phyloP scores from a whole-genome alignment of 1,140 invertebrate species.

The Pentalonia nigronervosa region DNA sequence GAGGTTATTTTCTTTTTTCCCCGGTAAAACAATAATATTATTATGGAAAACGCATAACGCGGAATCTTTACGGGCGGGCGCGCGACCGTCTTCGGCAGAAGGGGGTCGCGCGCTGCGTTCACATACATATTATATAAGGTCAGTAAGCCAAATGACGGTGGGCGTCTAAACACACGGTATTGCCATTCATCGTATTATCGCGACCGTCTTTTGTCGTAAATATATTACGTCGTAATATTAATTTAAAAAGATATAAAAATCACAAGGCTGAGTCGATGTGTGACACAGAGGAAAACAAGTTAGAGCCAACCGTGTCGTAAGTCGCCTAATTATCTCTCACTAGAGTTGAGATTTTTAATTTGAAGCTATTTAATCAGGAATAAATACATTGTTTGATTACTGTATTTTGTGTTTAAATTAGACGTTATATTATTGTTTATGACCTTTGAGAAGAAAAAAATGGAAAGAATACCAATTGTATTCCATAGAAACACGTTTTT shows the following conservation, averaged over 20 bases:
- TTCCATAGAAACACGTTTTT: neutral
- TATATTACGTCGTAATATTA: neutral
- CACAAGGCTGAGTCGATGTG: neutral
- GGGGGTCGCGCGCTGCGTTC: neutral
- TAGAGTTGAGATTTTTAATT: neutral
- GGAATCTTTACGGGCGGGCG: neutral
- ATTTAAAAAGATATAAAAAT: neutral
- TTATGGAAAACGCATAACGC: neutral
- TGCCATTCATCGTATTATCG: neutral
- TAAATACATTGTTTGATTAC: neutral
- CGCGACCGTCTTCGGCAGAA: neutral
- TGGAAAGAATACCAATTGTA: neutral
- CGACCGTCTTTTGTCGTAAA: neutral
- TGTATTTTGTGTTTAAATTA: neutral
- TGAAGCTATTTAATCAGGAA: neutral
- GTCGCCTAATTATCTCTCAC: neutral
- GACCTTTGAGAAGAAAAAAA: neutral
- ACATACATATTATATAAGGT: constrained; percentile 9
- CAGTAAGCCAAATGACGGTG: constrained; percentile 47
- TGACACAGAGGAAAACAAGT: neutral
- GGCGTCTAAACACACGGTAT: neutral
- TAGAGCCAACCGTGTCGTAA: neutral
- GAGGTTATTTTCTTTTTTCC: neutral
- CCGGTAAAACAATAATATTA: constrained; percentile 7
- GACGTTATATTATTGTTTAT: too few species aligned